A percentile compares a stretch with the other conserved stretches of the same genome.
These are phyloP conservation scores for Platorchestia sp. DNA, from an alignment of 1,140 invertebrate genomes.

Conservation along the genomic window DNA sequence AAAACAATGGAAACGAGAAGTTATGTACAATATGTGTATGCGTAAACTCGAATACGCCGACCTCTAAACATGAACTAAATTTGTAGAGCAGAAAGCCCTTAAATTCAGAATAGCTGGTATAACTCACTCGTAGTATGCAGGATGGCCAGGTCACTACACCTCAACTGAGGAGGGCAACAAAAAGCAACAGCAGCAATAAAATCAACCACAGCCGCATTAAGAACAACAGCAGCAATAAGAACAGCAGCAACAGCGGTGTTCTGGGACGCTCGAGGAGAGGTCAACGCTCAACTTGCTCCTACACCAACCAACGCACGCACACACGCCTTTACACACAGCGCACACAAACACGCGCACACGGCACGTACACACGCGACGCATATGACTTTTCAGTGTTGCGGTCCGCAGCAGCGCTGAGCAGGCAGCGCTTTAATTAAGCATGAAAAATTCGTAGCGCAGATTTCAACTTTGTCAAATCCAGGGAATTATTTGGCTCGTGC, in stretches of 20 bases:
- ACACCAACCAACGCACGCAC: slow-evolving; percentile 29
- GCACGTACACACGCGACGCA: neutral
- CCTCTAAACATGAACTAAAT: no score
- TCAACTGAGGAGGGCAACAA: neutral
- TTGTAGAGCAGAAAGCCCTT: no score
- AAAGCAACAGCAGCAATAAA: neutral
- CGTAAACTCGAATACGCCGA: no score
- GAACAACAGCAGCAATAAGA: neutral
- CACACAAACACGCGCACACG: neutral
- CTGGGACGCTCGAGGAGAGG: slow-evolving; percentile 42
- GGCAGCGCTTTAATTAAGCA: neutral
- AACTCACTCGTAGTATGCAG: no score
- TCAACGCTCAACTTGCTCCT: slow-evolving; percentile 32
- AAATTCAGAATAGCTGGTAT: no score
- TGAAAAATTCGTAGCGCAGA: neutral
- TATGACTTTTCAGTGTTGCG: neutral
- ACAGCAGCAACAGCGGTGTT: neutral
- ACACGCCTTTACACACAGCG: neutral
- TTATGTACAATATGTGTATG: no score
- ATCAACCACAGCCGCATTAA: neutral
- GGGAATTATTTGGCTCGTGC: neutral
- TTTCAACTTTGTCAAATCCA: neutral
- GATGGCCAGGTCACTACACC: neutral
- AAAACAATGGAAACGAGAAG: no score
- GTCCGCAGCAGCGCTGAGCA: neutral